Base-by-base conservation (phyloP, 2,888 invertebrate genomes). In the Thecocarcelia acutangulata region DNA sequence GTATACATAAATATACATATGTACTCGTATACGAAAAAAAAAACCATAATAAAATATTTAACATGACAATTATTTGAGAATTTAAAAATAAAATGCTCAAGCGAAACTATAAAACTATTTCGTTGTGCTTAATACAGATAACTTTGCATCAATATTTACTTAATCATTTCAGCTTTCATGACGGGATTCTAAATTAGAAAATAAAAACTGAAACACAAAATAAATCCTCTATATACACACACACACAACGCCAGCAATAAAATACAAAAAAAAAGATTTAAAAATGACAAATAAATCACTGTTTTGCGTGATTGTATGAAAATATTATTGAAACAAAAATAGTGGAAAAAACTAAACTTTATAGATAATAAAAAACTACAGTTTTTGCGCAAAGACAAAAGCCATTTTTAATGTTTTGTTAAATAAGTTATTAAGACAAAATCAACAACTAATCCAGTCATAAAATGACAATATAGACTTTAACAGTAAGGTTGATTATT, bases 221-320 rank as follows among this genome's bases (percentile, higher is more conserved):
- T 17, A 63, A 64, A 63, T 54, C 33, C 15, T 21, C 58, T 3
- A n/a, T 42, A 61, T 40, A 12, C 33, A 58, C 56, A 42, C 17
- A 63, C 19, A 17, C 28, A 52, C 61, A 33, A 3, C 3, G 9
- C 5, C 33, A 8, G 9, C 28, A 19, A 9, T 11, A 19, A 33
- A 2, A 0, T 11, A 46, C 28, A 46, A 44, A 33, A 12, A 58
- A 19, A 15, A 42, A 64, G 15, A 40, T 19, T 1, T 15, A 44
- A 46, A n/a, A 61, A 68, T 33, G 44, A 15, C 5, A 46, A 79
- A 74, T n/a, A 74, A 80, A 80, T 69, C 50, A 80, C 73, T 48
- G 56, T 74, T 50, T 80, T 21, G 74, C 74, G 74, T 80, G 79
- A 58, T 80, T 42, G 44, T 54, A 76, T 24, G 33, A 56, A 74